A percentile compares a stretch with the other conserved stretches of the same genome.
Conservation (phyloP, 2,113 vertebrate species). For the Probosciger aterrimus region DNA sequence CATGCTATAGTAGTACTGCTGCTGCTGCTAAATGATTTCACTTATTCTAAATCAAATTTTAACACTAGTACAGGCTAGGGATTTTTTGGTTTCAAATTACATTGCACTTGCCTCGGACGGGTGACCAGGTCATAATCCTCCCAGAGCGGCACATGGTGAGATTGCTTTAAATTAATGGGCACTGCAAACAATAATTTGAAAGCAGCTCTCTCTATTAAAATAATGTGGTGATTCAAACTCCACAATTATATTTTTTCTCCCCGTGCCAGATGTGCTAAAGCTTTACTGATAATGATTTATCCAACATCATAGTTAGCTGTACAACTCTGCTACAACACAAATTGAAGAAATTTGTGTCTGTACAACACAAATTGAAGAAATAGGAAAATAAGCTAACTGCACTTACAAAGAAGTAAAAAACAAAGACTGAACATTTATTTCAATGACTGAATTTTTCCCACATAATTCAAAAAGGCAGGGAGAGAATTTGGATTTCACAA, state of each 20-base stretch:
- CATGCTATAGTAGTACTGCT: neutral
- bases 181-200: neutral
- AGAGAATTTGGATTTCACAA: neutral
- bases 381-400: neutral
- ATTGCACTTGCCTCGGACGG: neutral
- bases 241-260: neutral
- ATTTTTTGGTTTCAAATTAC: neutral
- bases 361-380: neutral
- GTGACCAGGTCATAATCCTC: neutral
- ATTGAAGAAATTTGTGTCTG: neutral
- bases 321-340: neutral
- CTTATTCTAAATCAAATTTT: neutral
- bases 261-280: neutral
- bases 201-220: neutral
- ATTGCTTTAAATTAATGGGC: neutral
- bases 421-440: neutral
- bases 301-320: neutral
- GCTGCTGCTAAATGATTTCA: neutral
- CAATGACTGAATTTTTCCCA: neutral
- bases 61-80: neutral
- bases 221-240: neutral
- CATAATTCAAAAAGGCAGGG: neutral
- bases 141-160: neutral
- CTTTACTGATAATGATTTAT: neutral
- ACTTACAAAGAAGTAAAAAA: neutral